A percentile compares a stretch with the other conserved stretches of the same genome.
Conservation (phyloP, 2,888 invertebrate species). For the Trichogramma dendrolimi region DNA sequence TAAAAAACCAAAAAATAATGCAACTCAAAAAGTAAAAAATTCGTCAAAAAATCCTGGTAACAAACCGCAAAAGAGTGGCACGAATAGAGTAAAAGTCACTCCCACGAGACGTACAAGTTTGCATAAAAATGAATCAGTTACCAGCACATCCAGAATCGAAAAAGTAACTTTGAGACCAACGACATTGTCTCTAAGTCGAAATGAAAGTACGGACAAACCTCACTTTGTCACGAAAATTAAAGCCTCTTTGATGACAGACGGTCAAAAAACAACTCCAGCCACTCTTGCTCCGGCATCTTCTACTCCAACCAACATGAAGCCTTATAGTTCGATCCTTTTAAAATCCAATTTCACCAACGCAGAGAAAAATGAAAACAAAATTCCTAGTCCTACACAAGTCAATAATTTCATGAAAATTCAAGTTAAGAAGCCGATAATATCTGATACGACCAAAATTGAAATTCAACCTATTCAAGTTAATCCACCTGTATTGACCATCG, state of each 20-base stretch:
- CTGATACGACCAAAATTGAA: slow-evolving; percentile 39
- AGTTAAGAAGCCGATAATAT: slow-evolving; percentile 40
- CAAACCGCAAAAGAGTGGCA: slow-evolving; percentile 29
- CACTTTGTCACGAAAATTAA: slow-evolving; percentile 59
- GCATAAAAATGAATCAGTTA: slow-evolving; percentile 32
- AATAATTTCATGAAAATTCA: slow-evolving; percentile 43
- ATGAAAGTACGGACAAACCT: slow-evolving; percentile 39
- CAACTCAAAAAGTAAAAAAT: slow-evolving; percentile 31
- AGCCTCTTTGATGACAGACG: slow-evolving; percentile 59
- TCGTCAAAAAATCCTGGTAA: slow-evolving; percentile 32
- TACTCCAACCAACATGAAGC: slow-evolving; percentile 21
- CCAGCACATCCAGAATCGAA: slow-evolving; percentile 43
- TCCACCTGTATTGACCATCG: slow-evolving; percentile 39
- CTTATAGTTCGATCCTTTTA: slow-evolving; percentile 14
- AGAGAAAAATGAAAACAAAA: slow-evolving; percentile 30
- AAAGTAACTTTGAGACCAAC: slow-evolving; percentile 47
- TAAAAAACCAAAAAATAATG: slow-evolving; percentile 32
- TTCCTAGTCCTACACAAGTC: slow-evolving; percentile 32
- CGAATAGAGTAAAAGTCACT: slow-evolving; percentile 31
- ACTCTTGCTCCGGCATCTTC: slow-evolving; percentile 44
- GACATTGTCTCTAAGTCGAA: slow-evolving; percentile 36
- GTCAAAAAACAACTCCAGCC: slow-evolving; percentile 53
- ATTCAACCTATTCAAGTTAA: slow-evolving; percentile 41
- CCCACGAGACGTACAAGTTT: slow-evolving; percentile 24
- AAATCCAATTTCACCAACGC: slow-evolving; percentile 26